These are phyloP conservation scores for Pleuronectes platessa DNA, from an alignment of 2,113 vertebrate genomes.

Conservation along the genomic window DNA sequence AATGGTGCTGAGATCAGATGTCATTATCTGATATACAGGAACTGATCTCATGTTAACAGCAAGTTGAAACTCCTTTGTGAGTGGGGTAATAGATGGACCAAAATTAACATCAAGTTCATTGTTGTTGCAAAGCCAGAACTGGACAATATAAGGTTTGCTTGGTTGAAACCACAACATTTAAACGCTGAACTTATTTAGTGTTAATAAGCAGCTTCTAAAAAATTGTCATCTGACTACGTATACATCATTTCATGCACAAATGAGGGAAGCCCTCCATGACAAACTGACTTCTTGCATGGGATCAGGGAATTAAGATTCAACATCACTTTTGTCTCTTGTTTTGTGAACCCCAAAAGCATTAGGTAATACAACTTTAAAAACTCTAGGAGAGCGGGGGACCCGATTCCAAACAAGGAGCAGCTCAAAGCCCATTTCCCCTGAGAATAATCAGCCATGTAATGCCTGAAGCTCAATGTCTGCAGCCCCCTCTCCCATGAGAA, in stretches of 20 bases:
- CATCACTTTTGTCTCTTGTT: constrained; percentile 1
- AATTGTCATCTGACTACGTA: no score
- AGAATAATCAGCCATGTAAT: constrained; percentile 51
- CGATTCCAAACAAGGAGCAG: constrained; percentile 15
- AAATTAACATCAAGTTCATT: neutral
- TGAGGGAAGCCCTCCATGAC: no score
- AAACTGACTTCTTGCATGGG: no score
- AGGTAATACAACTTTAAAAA: constrained; percentile 13
- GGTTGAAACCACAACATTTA: no score
- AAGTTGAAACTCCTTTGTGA: neutral
- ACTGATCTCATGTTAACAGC: neutral
- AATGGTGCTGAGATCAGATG: neutral
- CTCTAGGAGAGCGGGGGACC: neutral
- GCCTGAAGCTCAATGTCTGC: constrained; percentile 39
- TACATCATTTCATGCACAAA: no score
- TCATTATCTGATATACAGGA: neutral
- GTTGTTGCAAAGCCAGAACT: neutral
- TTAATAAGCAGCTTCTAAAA: no score
- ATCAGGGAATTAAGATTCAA: neutral
- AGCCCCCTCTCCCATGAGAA: constrained; percentile 10
- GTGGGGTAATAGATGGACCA: neutral
- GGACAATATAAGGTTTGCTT: neutral
- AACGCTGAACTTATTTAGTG: no score
- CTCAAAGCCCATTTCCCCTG: constrained; percentile 38
- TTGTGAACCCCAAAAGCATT: neutral